Evolutionary conservation across 2,888 invertebrate genomes (phyloP).

Genomic region (Ichneumoninae sp.): DNA sequence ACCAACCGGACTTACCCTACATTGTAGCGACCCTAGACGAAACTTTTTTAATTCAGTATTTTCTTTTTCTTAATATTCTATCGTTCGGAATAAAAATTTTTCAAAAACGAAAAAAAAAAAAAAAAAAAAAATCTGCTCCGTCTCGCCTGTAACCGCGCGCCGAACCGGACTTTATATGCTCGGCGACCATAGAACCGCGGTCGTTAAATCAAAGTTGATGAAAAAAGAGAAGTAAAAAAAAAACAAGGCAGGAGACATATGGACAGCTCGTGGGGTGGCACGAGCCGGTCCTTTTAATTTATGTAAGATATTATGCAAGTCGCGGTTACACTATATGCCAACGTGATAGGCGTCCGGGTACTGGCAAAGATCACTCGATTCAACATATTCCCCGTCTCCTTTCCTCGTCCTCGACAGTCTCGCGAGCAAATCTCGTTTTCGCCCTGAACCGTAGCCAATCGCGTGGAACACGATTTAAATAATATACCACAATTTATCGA

Average conservation of each 20-base stretch:
- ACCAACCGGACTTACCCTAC: too few species aligned
- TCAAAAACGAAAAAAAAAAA: neutral
- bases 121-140: too few species aligned
- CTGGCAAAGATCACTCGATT: slow-evolving; percentile 54
- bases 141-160: neutral
- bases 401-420: slow-evolving; percentile 50
- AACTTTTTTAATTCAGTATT: neutral
- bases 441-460: neutral
- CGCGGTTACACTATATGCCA: slow-evolving; percentile 61
- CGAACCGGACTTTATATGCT: neutral
- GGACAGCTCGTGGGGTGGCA: slow-evolving; percentile 57
- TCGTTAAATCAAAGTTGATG: slow-evolving; percentile 19
- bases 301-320: slow-evolving; percentile 70
- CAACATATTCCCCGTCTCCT: slow-evolving; percentile 47
- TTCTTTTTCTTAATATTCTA: neutral
- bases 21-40: too few species aligned
- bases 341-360: slow-evolving; percentile 50
- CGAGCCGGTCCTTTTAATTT: slow-evolving; percentile 71
- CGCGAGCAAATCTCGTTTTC: slow-evolving; percentile 17
- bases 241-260: slow-evolving; percentile 48
- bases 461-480: neutral
- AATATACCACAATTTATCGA: slow-evolving; percentile 25
- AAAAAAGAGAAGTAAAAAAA: slow-evolving; percentile 38
- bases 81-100: neutral
- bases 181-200: neutral